Conservation (phyloP, 2,797 vertebrate genomes). For the Silurus aristotelis region DNA sequence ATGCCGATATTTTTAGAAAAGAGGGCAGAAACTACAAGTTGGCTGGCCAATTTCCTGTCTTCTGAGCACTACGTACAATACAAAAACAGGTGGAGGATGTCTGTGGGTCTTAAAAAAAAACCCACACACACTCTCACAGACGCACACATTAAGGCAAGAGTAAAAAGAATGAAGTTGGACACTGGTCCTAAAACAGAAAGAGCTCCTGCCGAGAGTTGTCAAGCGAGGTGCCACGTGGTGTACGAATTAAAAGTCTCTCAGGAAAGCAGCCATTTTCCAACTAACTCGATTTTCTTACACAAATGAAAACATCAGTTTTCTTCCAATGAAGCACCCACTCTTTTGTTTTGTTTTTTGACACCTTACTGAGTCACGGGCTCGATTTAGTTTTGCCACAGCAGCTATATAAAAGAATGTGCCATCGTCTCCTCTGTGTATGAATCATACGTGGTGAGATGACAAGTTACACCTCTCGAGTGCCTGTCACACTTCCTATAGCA, state of each 20-base stretch:
- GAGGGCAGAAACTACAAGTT: slow-evolving; percentile 68
- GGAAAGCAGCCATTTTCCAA: background rate
- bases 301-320: background rate
- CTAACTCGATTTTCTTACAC: background rate
- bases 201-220: slow-evolving; percentile 7
- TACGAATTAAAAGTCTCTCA: background rate
- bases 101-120: slow-evolving; percentile 12
- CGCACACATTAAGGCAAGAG: slow-evolving; percentile 14
- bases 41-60: slow-evolving; percentile 58
- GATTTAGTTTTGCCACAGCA: slow-evolving; percentile 33
- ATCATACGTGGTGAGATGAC: slow-evolving; percentile 42
- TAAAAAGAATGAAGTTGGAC: slow-evolving; percentile 31
- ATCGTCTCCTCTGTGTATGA: slow-evolving; percentile 42
- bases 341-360: slow-evolving; percentile 27
- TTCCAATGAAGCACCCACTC: slow-evolving; percentile 11
- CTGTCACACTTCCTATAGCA: slow-evolving; percentile 37
- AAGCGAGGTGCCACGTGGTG: background rate
- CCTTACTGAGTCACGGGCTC: slow-evolving; percentile 22
- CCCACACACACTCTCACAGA: background rate
- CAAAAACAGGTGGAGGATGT: slow-evolving; percentile 41
- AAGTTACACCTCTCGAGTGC: slow-evolving; percentile 37
- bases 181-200: slow-evolving; percentile 10
- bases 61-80: slow-evolving; percentile 38
- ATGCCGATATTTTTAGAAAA: slow-evolving; percentile 68
- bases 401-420: slow-evolving; percentile 19